phyloP scores from a whole-genome alignment of 2,797 vertebrate genomes.

The Phrynocephalus guinanensis region DNA sequence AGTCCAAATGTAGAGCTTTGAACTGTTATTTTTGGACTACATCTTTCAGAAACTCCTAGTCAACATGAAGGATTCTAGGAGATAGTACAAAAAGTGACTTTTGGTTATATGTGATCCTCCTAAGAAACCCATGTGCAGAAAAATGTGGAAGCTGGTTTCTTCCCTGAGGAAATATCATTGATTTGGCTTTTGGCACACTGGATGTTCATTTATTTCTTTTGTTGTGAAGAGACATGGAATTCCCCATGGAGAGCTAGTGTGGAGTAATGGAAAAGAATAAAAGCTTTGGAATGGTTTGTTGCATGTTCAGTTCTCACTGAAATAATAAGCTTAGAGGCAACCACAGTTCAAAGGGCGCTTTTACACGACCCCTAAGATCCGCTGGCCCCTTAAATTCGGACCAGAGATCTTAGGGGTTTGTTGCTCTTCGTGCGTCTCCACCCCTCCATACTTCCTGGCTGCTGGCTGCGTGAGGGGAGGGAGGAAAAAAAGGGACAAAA shows the following conservation, averaged over 20 bases:
- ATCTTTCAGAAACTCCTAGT: no score
- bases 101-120: not conserved
- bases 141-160: not conserved
- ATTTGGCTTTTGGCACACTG: not conserved
- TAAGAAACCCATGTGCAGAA: not conserved
- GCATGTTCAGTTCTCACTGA: not conserved
- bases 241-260: not conserved
- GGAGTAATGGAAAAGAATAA: not conserved
- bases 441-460: no score
- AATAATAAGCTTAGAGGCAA: not conserved
- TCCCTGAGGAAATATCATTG: not conserved
- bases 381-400: no score
- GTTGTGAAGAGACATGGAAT: not conserved
- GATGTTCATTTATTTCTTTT: not conserved
- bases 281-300: not conserved
- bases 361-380: no score
- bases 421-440: no score
- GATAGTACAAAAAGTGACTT: no score
- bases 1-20: not conserved
- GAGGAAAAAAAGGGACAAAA: no score
- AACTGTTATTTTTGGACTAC: no score
- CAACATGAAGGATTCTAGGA: no score
- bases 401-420: no score
- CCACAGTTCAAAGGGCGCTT: no score
- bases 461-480: no score